Conservation (phyloP, 1,140 invertebrate genomes). For the Drosophila orena region DNA sequence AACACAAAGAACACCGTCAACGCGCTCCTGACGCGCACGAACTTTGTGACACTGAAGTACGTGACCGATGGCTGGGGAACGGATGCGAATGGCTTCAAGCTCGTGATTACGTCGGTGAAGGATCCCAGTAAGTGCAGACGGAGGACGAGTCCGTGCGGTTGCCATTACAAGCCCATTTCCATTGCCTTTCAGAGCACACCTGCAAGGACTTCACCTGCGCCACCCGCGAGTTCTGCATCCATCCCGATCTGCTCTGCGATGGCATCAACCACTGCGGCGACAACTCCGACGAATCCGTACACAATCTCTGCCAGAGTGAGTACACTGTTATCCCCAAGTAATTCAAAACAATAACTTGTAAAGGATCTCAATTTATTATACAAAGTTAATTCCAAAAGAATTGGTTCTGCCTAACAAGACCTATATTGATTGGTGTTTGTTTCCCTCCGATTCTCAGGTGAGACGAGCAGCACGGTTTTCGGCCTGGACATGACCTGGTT, state of each 20-base stretch:
- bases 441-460: constrained; percentile 86
- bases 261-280: constrained; percentile 96
- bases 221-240: constrained; percentile 94
- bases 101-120: constrained; percentile 97
- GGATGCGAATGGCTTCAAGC: constrained; percentile 94
- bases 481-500: constrained; percentile 92
- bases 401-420: too few relatives aligned
- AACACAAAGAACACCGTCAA: constrained; percentile 94
- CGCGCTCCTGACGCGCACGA: constrained; percentile 94
- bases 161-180: constrained; percentile 12
- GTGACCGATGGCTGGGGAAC: constrained; percentile 96
- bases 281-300: constrained; percentile 94
- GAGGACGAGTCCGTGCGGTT: neutral
- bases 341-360: neutral
- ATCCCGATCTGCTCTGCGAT: constrained; percentile 94
- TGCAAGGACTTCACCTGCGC: constrained; percentile 95
- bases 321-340: neutral
- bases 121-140: constrained; percentile 92
- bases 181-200: constrained; percentile 89
- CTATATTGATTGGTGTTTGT: neutral
- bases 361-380: too few relatives aligned
- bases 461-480: constrained; percentile 89
- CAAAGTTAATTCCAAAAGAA: too few relatives aligned
- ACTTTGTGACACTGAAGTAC: constrained; percentile 97
- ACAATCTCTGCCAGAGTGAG: constrained; percentile 93